Evolutionary conservation across 1,140 invertebrate genomes (phyloP).

Genomic region (Drosophila quadrilineata): DNA sequence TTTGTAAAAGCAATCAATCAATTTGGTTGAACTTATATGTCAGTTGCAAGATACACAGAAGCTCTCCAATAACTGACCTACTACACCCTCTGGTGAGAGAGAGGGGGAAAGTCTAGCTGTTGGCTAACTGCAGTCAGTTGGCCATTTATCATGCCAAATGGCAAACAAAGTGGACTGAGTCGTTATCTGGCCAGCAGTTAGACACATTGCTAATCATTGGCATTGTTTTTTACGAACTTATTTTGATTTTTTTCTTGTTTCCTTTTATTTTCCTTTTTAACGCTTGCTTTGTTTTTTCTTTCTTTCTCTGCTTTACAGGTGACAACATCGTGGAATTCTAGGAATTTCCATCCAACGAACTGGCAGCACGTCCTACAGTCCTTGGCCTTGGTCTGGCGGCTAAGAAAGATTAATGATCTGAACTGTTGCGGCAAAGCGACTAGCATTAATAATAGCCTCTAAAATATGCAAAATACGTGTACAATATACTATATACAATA

Average conservation of each 20-base stretch:
- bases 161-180: conserved; percentile 60
- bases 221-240: conserved; percentile 12
- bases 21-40: conserved; percentile 36
- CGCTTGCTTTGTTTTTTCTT: conserved; percentile 7
- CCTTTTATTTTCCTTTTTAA: not conserved
- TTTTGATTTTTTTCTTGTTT: conserved; percentile 17
- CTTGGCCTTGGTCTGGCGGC: conserved; percentile 21
- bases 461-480: conserved; percentile 56
- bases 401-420: conserved; percentile 70
- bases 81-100: no score
- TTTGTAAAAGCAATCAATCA: conserved; percentile 67
- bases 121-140: conserved; percentile 24
- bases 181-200: conserved; percentile 44
- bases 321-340: conserved; percentile 33
- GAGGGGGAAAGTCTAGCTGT: conserved; percentile 23
- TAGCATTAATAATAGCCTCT: conserved; percentile 57
- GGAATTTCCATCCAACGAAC: conserved; percentile 8
- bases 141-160: conserved; percentile 67
- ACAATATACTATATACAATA: conserved; percentile 14
- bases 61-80: conserved; percentile 72
- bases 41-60: not conserved
- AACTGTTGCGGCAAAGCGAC: conserved; percentile 34
- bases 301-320: conserved; percentile 24
- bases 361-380: conserved; percentile 18
- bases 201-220: conserved; percentile 56